phyloP scores from a whole-genome alignment of 2,888 invertebrate species.

The Eudemis profundana region DNA sequence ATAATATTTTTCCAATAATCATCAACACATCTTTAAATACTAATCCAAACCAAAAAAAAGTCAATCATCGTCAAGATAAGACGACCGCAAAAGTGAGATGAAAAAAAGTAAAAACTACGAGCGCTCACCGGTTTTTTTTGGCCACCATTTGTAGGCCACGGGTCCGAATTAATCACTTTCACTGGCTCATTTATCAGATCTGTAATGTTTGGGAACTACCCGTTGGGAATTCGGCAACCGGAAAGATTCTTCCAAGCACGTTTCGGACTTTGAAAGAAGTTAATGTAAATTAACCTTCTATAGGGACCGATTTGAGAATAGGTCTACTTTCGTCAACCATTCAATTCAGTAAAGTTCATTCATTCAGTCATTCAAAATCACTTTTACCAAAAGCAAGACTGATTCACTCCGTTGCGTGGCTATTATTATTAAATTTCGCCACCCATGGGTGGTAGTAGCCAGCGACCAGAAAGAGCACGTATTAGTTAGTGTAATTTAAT shows the following conservation, averaged over 20 bases:
- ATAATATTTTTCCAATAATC: too few relatives aligned
- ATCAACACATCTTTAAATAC: background rate
- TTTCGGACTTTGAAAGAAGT: background rate
- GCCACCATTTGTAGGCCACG: background rate
- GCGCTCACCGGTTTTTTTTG: constrained; percentile 17
- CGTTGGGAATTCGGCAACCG: background rate
- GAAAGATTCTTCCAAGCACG: background rate
- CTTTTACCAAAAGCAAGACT: too few relatives aligned
- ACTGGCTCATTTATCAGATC: constrained; percentile 6
- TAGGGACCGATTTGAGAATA: background rate
- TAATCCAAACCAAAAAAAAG: constrained; percentile 8
- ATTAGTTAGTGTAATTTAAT: too few relatives aligned
- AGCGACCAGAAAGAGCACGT: too few relatives aligned
- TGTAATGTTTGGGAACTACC: background rate
- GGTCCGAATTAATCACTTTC: constrained; percentile 24
- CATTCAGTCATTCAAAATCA: too few relatives aligned
- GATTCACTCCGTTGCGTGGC: too few relatives aligned
- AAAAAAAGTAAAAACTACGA: background rate
- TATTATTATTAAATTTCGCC: too few relatives aligned
- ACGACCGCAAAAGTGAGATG: background rate
- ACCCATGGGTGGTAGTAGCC: too few relatives aligned
- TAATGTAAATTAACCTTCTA: background rate
- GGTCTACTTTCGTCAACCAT: too few relatives aligned
- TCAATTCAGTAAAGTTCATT: too few relatives aligned
- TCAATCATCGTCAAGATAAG: background rate